Conservation (phyloP, 2,888 invertebrate species). For the Phoenoteleia sp. region DNA sequence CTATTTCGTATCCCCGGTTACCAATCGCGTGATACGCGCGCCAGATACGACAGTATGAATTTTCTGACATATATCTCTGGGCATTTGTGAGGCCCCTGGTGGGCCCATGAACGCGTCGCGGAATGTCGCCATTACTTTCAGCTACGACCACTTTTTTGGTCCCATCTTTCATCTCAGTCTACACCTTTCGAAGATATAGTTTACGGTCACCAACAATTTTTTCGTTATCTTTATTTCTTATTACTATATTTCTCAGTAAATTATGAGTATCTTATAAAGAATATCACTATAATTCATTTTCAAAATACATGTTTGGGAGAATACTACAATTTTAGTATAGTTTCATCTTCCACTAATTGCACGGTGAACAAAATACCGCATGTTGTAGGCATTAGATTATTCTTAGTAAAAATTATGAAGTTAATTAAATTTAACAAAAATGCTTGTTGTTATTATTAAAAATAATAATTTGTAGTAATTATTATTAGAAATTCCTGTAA, state of each 20-base stretch:
- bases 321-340: too few species aligned
- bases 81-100: conserved; percentile 58
- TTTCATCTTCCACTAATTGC: too few species aligned
- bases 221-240: background rate
- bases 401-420: too few species aligned
- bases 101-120: conserved; percentile 52
- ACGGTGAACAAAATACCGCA: too few species aligned
- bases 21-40: conserved; percentile 63
- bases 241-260: background rate
- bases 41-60: conserved; percentile 69
- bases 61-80: conserved; percentile 74
- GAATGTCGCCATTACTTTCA: conserved; percentile 79
- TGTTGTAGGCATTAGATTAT: too few species aligned
- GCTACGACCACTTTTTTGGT: conserved; percentile 74
- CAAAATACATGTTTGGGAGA: too few species aligned
- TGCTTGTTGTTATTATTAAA: too few species aligned
- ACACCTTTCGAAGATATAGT: conserved; percentile 41
- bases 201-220: conserved; percentile 10
- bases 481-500: too few species aligned
- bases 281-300: background rate
- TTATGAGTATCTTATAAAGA: background rate
- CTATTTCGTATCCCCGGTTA: conserved; percentile 74
- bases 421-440: too few species aligned
- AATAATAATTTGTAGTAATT: too few species aligned
- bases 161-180: conserved; percentile 61